A percentile compares a stretch with the other conserved stretches of the same genome.
phyloP scores from a whole-genome alignment of 2,888 invertebrate species.

The Toxonevra muliebris region DNA sequence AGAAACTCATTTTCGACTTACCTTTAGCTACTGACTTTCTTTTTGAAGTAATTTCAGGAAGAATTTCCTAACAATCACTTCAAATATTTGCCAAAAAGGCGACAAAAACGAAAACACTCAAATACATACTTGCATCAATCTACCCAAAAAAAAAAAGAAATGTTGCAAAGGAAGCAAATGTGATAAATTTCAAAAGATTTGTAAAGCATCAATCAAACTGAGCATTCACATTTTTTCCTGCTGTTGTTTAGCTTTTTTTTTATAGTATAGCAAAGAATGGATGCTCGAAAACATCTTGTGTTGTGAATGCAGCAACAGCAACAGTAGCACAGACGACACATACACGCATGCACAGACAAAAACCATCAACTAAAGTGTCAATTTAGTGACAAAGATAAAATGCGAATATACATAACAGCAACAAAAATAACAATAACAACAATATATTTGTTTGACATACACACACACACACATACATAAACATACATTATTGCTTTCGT shows the following conservation, averaged over 20 bases:
- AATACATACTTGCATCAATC: background rate
- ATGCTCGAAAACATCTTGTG: background rate
- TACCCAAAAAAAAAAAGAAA: too few relatives aligned
- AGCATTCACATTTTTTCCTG: slow-evolving; percentile 52
- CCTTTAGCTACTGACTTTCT: too few relatives aligned
- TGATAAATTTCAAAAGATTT: slow-evolving; percentile 50
- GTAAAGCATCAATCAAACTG: slow-evolving; percentile 53
- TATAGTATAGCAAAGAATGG: slow-evolving; percentile 8
- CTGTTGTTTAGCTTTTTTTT: background rate
- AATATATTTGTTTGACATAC: too few relatives aligned
- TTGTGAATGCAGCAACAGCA: background rate
- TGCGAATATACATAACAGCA: slow-evolving; percentile 39
- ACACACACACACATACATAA: slow-evolving; percentile 22
- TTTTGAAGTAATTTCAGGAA: too few relatives aligned
- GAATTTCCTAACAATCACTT: too few relatives aligned
- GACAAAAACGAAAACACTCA: too few relatives aligned
- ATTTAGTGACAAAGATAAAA: slow-evolving; percentile 63
- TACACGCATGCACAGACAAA: slow-evolving; percentile 37
- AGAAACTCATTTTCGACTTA: too few relatives aligned
- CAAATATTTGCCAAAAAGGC: too few relatives aligned
- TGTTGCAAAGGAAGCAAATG: too few relatives aligned
- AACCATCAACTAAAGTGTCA: slow-evolving; percentile 63
- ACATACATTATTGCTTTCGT: slow-evolving; percentile 26
- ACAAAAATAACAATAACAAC: slow-evolving; percentile 1
- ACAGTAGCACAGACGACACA: slow-evolving; percentile 38